These are phyloP conservation scores for Drosophila aff. DNA, from an alignment of 1,140 invertebrate species.

Conservation along the genomic window DNA sequence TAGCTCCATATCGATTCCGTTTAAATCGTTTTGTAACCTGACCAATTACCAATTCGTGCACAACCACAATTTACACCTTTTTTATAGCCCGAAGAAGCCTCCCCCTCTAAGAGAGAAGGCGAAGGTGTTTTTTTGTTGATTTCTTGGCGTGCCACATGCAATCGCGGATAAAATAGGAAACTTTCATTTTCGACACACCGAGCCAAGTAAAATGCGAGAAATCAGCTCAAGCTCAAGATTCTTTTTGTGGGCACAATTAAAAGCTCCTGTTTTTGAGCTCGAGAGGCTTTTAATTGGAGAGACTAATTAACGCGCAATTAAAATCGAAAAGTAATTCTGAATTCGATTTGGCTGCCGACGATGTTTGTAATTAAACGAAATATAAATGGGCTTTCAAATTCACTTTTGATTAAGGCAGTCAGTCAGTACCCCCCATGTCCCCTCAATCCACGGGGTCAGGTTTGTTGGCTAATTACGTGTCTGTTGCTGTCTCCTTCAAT, in stretches of 20 bases:
- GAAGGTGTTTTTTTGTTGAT: slow-evolving; percentile 38
- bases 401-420: slow-evolving; percentile 65
- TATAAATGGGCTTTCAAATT: slow-evolving; percentile 60
- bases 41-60: slow-evolving; percentile 45
- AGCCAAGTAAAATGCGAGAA: slow-evolving; percentile 22
- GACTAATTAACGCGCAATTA: slow-evolving; percentile 76
- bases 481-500: slow-evolving; percentile 76
- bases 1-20: slow-evolving; percentile 8
- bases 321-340: slow-evolving; percentile 67
- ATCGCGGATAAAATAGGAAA: slow-evolving; percentile 42
- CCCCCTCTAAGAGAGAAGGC: slow-evolving; percentile 4
- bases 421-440: background rate
- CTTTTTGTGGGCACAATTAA: slow-evolving; percentile 82
- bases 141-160: slow-evolving; percentile 68
- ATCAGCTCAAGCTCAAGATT: slow-evolving; percentile 55
- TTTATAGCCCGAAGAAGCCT: background rate
- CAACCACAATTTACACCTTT: slow-evolving; percentile 54
- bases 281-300: slow-evolving; percentile 64
- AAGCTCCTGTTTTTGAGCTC: slow-evolving; percentile 39
- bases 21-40: slow-evolving; percentile 29
- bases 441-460: background rate
- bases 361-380: slow-evolving; percentile 62
- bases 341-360: slow-evolving; percentile 38
- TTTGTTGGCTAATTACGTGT: slow-evolving; percentile 79
- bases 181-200: slow-evolving; percentile 62